Evolutionary conservation across 1,140 invertebrate genomes (phyloP).

Genomic region (Drosophila malerkotliana): DNA sequence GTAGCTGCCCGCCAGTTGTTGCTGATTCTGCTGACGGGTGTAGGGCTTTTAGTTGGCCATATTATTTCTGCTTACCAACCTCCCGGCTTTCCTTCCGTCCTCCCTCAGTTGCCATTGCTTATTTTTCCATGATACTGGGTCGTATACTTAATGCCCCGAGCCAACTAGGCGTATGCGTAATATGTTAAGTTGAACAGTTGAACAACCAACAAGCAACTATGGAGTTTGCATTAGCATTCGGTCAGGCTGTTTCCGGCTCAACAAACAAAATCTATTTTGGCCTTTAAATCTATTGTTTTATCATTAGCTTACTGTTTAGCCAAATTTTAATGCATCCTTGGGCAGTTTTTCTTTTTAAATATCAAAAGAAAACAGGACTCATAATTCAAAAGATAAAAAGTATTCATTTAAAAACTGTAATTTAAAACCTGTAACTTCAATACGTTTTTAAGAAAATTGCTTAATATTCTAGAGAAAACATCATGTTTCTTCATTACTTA

Average conservation of each 20-base stretch:
- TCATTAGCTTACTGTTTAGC: constrained; percentile 25
- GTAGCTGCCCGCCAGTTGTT: constrained; percentile 66
- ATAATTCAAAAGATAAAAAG: no score
- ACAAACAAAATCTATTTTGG: constrained; percentile 12
- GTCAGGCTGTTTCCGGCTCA: constrained; percentile 19
- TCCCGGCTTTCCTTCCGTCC: neutral
- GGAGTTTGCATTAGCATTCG: constrained; percentile 36
- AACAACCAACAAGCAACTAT: constrained; percentile 32
- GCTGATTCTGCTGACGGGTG: constrained; percentile 54
- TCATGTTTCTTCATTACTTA: constrained; percentile 26
- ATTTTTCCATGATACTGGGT: constrained; percentile 19
- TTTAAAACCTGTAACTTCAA: no score
- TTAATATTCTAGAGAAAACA: neutral
- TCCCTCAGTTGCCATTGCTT: neutral
- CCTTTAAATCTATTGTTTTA: constrained; percentile 35
- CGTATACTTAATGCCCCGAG: constrained; percentile 61
- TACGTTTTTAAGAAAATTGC: neutral
- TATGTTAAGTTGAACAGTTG: constrained; percentile 52
- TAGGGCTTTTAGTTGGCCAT: constrained; percentile 74
- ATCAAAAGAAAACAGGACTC: neutral
- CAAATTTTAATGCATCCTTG: neutral
- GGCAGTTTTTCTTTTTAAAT: constrained; percentile 6
- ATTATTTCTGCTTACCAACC: constrained; percentile 55
- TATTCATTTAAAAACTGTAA: no score
- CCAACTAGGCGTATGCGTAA: constrained; percentile 47